phyloP scores from a whole-genome alignment of 2,113 vertebrate species.

The Podarcis cretensis region DNA sequence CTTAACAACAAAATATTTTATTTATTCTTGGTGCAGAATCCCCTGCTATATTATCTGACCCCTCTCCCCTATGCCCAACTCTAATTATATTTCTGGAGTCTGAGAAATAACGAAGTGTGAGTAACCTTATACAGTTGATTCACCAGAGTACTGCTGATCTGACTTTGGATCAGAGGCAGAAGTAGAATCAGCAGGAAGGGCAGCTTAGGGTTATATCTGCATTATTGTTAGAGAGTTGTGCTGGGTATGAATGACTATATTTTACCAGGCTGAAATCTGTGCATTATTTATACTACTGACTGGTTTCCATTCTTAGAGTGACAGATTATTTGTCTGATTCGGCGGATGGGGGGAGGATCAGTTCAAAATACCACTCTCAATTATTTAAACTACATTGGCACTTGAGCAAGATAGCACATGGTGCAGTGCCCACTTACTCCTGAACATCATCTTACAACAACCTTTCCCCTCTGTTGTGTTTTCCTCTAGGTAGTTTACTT shows the following conservation, averaged over 20 bases:
- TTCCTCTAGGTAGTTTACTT: background rate
- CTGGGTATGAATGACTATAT: background rate
- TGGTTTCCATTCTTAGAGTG: constrained; percentile 17
- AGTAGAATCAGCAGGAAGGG: background rate
- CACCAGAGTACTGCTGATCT: background rate
- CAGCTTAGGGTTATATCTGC: background rate
- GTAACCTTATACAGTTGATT: background rate
- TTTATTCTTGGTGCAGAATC: background rate
- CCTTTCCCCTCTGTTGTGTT: background rate
- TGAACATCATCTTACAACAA: constrained; percentile 8
- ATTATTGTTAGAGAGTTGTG: background rate
- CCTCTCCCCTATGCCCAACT: background rate
- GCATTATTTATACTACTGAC: constrained; percentile 30
- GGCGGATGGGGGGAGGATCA: background rate
- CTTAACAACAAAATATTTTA: background rate
- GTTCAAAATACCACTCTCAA: constrained; percentile 33
- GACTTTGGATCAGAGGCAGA: background rate
- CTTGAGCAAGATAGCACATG: background rate
- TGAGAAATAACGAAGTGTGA: background rate
- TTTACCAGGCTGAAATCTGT: background rate
- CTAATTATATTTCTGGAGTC: background rate
- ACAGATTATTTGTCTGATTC: constrained; percentile 12
- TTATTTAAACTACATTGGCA: constrained; percentile 20
- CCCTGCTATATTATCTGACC: background rate
- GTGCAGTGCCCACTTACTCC: too few species aligned